Conservation (phyloP, 2,888 invertebrate species). For the Acleris holmiana region DNA sequence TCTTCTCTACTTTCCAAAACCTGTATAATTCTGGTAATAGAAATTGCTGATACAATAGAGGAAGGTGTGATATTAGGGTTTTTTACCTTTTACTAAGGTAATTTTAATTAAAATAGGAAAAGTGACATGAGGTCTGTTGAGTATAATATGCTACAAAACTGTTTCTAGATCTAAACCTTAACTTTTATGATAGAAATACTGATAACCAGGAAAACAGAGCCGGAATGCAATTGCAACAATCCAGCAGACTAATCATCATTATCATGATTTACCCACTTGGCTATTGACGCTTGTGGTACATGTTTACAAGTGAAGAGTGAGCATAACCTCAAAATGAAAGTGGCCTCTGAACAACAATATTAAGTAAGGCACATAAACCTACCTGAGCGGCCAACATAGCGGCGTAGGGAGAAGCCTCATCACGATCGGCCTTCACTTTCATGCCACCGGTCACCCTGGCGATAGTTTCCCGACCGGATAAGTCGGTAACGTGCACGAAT, state of each 20-base stretch:
- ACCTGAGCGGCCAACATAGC: constrained; percentile 99
- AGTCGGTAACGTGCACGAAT: constrained; percentile 99
- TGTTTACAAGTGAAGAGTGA: constrained; percentile 37
- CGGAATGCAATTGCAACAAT: not conserved
- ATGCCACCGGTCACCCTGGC: constrained; percentile 98
- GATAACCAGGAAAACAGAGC: too few relatives aligned
- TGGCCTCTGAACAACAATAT: constrained; percentile 6
- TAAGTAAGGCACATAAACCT: constrained; percentile 43
- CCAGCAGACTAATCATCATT: not conserved
- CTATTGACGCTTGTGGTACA: not conserved
- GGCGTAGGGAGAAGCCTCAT: constrained; percentile 99
- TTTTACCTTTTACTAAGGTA: too few relatives aligned
- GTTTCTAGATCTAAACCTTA: too few relatives aligned
- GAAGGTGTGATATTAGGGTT: too few relatives aligned
- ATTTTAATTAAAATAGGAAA: too few relatives aligned
- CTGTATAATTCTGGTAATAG: too few relatives aligned
- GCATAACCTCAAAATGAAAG: constrained; percentile 57
- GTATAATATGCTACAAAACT: too few relatives aligned
- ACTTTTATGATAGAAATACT: too few relatives aligned
- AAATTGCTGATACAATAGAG: too few relatives aligned
- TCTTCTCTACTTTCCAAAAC: too few relatives aligned
- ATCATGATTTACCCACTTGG: not conserved
- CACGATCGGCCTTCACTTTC: constrained; percentile 99
- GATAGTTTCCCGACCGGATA: constrained; percentile 98
- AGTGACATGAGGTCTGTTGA: too few relatives aligned